Conservation (phyloP, 2,113 vertebrate genomes). For the Vidua chalybeata region DNA sequence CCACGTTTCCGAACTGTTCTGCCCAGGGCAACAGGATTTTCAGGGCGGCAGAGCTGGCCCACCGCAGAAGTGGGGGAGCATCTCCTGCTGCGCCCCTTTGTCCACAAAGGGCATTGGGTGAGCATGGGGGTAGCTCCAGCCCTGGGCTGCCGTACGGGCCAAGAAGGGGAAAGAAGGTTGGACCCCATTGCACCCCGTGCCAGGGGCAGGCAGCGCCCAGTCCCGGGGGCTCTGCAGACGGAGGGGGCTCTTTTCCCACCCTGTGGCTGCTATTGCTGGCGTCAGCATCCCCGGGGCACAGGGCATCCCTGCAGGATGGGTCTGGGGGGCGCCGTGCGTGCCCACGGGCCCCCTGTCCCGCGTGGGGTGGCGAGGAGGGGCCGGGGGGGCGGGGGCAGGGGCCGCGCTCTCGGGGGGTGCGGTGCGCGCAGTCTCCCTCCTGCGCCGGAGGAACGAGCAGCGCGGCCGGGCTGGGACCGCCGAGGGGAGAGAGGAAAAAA, state of each 20-base stretch:
- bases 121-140: background rate
- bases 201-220: background rate
- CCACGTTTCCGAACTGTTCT: fast-evolving
- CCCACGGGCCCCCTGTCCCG: background rate
- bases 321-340: background rate
- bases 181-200: fast-evolving
- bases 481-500: background rate
- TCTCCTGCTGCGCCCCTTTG: background rate
- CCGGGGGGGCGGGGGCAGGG: background rate
- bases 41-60: fast-evolving
- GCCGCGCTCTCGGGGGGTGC: background rate
- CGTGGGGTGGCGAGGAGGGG: background rate
- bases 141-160: background rate
- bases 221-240: background rate
- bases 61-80: fast-evolving
- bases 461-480: conserved; percentile 29
- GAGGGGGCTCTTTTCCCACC: background rate
- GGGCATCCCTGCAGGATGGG: background rate
- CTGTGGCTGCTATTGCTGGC: fast-evolving
- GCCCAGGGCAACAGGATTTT: background rate
- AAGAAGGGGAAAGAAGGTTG: too few species aligned
- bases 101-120: too few species aligned
- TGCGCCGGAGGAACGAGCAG: background rate
- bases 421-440: background rate
- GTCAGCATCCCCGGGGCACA: background rate